These are phyloP conservation scores for Nesoenas mayeri DNA, from an alignment of 2,113 vertebrate genomes.

Conservation along the genomic window DNA sequence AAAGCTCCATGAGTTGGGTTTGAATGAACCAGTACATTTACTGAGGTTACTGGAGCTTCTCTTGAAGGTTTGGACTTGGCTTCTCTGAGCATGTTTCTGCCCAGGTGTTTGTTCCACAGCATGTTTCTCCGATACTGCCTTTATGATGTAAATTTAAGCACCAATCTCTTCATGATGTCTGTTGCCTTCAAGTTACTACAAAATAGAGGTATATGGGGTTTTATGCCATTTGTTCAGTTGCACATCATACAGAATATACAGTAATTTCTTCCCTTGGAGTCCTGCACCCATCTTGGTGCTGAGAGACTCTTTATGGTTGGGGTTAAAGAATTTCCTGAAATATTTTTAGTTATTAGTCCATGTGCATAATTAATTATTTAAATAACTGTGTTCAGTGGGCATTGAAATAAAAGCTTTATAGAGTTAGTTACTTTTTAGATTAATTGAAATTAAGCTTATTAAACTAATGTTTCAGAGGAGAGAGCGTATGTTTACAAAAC, in stretches of 20 bases:
- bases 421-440: background rate
- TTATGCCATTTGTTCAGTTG: background rate
- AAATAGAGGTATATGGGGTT: background rate
- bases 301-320: background rate
- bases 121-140: background rate
- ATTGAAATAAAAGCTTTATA: conserved; percentile 1
- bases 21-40: background rate
- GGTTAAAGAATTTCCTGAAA: background rate
- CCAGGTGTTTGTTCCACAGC: background rate
- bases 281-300: background rate
- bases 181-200: background rate
- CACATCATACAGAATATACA: background rate
- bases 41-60: background rate
- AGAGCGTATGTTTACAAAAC: background rate
- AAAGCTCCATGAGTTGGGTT: background rate
- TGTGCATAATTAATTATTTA: background rate
- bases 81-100: background rate
- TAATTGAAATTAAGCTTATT: background rate
- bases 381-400: background rate
- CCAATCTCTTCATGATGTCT: background rate
- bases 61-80: background rate
- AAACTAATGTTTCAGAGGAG: background rate
- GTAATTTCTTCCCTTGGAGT: background rate
- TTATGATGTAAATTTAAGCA: background rate
- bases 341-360: background rate